A percentile compares a stretch with the other conserved stretches of the same genome.
These are phyloP conservation scores for Anorthoa munda DNA, from an alignment of 2,888 invertebrate genomes.

Conservation along the genomic window DNA sequence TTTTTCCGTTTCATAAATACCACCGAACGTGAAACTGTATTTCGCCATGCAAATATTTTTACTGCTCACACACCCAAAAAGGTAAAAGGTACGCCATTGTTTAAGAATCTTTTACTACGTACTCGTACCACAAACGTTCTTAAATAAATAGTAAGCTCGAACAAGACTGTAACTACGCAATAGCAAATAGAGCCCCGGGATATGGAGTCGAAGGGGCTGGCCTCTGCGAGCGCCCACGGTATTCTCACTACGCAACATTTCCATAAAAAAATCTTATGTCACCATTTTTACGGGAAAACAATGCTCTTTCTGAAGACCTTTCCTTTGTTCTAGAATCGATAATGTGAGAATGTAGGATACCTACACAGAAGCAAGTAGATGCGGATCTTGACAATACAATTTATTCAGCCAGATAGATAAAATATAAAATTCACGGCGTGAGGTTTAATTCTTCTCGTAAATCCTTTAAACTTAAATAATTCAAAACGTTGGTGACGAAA, in stretches of 20 bases:
- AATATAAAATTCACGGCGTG: constrained; percentile 44
- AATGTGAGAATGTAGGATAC: constrained; percentile 25
- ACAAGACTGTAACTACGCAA: constrained; percentile 61
- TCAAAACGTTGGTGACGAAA: constrained; percentile 59
- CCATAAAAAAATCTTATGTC: constrained; percentile 57
- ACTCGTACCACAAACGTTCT: constrained; percentile 55
- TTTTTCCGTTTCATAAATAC: constrained; percentile 18
- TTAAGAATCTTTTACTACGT: constrained; percentile 51
- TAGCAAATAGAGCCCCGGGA: constrained; percentile 64
- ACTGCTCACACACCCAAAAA: constrained; percentile 3
- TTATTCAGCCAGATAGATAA: constrained; percentile 27
- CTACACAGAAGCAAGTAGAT: constrained; percentile 10
- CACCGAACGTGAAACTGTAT: constrained; percentile 26
- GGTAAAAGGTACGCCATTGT: constrained; percentile 21
- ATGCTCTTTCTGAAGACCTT: constrained; percentile 45
- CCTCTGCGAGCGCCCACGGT: constrained; percentile 57
- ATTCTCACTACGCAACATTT: constrained; percentile 56
- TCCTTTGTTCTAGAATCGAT: constrained; percentile 52
- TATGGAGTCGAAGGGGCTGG: constrained; percentile 52
- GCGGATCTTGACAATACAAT: constrained; percentile 22
- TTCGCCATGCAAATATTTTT: constrained; percentile 24
- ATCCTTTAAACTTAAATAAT: constrained; percentile 55
- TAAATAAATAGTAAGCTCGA: constrained; percentile 62
- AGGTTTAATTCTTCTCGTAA: constrained; percentile 55
- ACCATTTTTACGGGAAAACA: constrained; percentile 46